Conservation (phyloP, 2,113 vertebrate species). For the Scortum barcoo region DNA sequence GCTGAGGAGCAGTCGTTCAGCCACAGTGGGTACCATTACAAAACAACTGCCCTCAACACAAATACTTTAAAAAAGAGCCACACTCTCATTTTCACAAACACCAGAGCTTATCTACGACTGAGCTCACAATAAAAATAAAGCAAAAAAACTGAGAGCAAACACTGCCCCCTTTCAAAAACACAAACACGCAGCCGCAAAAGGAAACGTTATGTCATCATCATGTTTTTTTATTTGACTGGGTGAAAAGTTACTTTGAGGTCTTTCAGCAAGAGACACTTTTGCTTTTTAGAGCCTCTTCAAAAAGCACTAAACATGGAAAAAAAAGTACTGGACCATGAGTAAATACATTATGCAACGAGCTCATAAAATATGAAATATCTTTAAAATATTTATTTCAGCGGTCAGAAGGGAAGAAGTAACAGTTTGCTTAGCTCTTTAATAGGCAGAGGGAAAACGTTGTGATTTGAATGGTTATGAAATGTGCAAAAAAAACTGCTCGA, state of each 20-base stretch:
- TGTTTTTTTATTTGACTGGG: neutral
- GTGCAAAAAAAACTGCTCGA: neutral
- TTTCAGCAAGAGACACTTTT: conserved; percentile 19
- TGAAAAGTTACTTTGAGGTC: conserved; percentile 8
- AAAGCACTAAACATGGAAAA: conserved; percentile 12
- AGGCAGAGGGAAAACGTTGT: neutral
- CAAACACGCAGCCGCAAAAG: neutral
- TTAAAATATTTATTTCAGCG: conserved; percentile 59
- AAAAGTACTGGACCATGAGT: conserved; percentile 13
- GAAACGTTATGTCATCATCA: neutral
- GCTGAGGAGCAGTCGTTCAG: neutral
- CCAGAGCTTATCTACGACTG: neutral
- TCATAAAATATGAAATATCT: conserved; percentile 34
- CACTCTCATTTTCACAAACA: neutral
- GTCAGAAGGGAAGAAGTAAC: conserved; percentile 16
- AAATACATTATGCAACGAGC: conserved; percentile 62
- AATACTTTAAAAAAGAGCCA: neutral
- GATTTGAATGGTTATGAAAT: neutral
- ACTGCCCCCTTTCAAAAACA: neutral
- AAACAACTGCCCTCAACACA: neutral
- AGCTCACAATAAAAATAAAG: neutral
- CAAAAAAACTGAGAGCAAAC: neutral
- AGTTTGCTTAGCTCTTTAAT: neutral
- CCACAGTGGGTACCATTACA: neutral
- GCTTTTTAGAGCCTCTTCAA: conserved; percentile 24